A percentile compares a stretch with the other conserved stretches of the same genome.
Conservation (phyloP, 2,888 invertebrate species). For the Ormyrus nitidulus region DNA sequence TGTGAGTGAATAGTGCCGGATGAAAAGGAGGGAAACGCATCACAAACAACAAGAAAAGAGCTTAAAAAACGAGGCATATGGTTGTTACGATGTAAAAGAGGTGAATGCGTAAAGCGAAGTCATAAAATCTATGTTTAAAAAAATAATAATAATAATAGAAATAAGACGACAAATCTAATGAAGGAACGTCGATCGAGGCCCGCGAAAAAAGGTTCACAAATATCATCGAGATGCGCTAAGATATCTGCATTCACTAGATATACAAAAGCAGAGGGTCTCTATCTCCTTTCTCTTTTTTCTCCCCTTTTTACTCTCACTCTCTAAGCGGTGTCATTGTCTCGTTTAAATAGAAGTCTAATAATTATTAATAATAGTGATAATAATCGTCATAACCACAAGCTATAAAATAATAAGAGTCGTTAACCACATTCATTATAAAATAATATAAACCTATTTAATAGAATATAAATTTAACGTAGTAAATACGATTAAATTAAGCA, state of each 20-base stretch:
- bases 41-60: conserved; percentile 47
- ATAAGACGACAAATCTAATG: conserved; percentile 42
- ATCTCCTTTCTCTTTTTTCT: conserved; percentile 44
- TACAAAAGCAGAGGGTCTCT: conserved; percentile 52
- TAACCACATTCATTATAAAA: conserved; percentile 60
- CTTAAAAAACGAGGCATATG: conserved; percentile 49
- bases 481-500: conserved; percentile 75
- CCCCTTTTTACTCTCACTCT: conserved; percentile 47
- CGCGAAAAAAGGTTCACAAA: conserved; percentile 49
- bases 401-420: conserved; percentile 61
- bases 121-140: conserved; percentile 53
- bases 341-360: conserved; percentile 67
- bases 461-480: conserved; percentile 73
- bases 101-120: conserved; percentile 45
- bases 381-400: conserved; percentile 57
- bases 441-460: conserved; percentile 73
- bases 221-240: conserved; percentile 25
- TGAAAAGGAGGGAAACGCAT: conserved; percentile 35
- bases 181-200: conserved; percentile 55
- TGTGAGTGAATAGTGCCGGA: background rate
- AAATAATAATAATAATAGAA: conserved; percentile 34
- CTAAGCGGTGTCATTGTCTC: conserved; percentile 38
- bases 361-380: conserved; percentile 58
- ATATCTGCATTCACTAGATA: conserved; percentile 54
- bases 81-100: conserved; percentile 38